Percentiles rank a stretch among this genome's conserved stretches.
Evolutionary conservation across 2,888 invertebrate genomes (phyloP).

Genomic region (Nomada fabriciana): DNA sequence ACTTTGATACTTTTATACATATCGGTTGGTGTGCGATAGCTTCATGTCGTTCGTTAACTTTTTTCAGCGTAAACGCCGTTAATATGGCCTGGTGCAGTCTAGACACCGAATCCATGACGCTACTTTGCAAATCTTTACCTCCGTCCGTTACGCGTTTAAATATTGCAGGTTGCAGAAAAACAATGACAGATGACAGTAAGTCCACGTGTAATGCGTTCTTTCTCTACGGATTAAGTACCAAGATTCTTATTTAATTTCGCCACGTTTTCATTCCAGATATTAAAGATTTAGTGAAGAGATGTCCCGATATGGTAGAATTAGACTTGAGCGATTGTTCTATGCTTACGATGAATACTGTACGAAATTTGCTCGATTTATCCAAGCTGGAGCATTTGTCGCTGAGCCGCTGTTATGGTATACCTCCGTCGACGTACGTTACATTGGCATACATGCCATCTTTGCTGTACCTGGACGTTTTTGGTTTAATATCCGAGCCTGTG

Average conservation of each 20-base stretch:
- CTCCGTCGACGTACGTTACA: conserved; percentile 88
- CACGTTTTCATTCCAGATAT: conserved; percentile 87
- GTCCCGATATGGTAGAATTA: conserved; percentile 91
- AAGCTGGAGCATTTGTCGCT: conserved; percentile 91
- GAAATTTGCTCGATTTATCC: conserved; percentile 86
- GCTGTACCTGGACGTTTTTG: conserved; percentile 92
- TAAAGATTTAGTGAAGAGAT: conserved; percentile 87
- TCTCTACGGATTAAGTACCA: too few species aligned
- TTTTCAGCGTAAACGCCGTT: conserved; percentile 87
- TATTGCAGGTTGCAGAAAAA: conserved; percentile 92
- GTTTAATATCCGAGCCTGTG: conserved; percentile 88
- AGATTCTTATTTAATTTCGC: background rate
- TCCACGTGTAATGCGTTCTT: conserved; percentile 46
- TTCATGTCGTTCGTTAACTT: background rate
- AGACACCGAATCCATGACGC: conserved; percentile 86
- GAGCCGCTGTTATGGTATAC: conserved; percentile 92
- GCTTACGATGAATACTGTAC: conserved; percentile 88
- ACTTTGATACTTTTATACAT: too few species aligned
- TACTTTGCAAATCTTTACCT: conserved; percentile 88
- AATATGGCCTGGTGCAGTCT: conserved; percentile 94
- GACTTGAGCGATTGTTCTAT: conserved; percentile 95
- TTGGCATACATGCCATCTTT: conserved; percentile 88
- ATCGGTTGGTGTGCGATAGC: too few species aligned
- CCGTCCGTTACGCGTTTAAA: conserved; percentile 90
- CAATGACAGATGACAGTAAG: conserved; percentile 91